Conservation (phyloP, 1,140 invertebrate species). For the Teleogryllus occipitalis region DNA sequence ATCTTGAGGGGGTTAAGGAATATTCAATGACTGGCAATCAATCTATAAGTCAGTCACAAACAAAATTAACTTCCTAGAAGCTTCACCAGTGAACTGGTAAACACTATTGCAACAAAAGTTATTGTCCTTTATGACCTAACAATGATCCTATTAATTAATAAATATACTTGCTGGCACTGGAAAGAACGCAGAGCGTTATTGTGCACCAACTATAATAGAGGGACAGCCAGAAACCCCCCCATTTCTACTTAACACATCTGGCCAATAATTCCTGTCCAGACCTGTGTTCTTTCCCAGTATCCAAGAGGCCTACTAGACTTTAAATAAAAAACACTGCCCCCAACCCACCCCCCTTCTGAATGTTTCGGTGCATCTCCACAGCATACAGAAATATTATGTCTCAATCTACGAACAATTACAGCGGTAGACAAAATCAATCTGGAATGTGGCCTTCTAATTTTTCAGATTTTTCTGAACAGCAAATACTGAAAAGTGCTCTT, state of each 20-base stretch:
- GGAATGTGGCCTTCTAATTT: slow-evolving; percentile 26
- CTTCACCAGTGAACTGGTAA: background rate
- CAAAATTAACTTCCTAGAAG: slow-evolving; percentile 1
- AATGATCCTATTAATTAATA: slow-evolving; percentile 16
- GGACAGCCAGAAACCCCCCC: slow-evolving; percentile 8
- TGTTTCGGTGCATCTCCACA: slow-evolving; percentile 29
- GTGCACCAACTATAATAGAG: background rate
- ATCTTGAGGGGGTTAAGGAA: slow-evolving; percentile 29
- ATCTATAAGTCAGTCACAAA: slow-evolving; percentile 19
- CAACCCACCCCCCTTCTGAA: slow-evolving; percentile 29
- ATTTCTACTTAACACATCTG: background rate
- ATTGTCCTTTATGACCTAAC: background rate
- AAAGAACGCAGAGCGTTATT: slow-evolving; percentile 24
- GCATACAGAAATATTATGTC: slow-evolving; percentile 28
- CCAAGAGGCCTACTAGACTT: slow-evolving; percentile 12
- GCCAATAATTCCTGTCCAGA: background rate
- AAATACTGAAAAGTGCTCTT: slow-evolving; percentile 20
- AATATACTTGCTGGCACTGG: slow-evolving; percentile 24
- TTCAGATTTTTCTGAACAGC: slow-evolving; percentile 13
- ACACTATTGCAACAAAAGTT: background rate
- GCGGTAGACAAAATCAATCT: slow-evolving; percentile 22
- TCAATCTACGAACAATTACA: slow-evolving; percentile 24
- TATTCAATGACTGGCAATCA: slow-evolving; percentile 16
- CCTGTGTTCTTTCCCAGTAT: slow-evolving; percentile 22
- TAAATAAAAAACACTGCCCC: slow-evolving; percentile 23